Evolutionary conservation across 2,113 vertebrate species (phyloP).

Genomic region (Grammomys dolichurus): DNA sequence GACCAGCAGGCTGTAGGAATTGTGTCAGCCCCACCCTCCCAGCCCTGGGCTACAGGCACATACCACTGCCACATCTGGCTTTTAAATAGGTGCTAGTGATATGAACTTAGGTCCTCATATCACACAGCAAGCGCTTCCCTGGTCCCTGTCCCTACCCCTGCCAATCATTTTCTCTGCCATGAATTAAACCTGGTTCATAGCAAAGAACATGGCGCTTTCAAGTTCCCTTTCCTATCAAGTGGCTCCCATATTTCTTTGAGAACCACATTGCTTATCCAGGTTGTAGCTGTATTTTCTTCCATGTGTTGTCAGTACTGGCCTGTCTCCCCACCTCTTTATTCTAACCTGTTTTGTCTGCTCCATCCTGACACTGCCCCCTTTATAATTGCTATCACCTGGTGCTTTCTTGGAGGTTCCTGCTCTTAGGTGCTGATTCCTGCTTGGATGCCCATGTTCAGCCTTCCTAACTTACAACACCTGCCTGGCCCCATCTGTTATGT

Average conservation of each 20-base stretch:
- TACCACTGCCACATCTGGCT: neutral
- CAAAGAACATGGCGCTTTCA: neutral
- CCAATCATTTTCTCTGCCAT: neutral
- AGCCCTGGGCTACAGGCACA: neutral
- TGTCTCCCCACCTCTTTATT: neutral
- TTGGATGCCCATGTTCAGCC: neutral
- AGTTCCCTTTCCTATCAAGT: neutral
- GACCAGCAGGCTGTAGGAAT: neutral
- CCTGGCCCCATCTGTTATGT: neutral
- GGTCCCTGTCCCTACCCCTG: neutral
- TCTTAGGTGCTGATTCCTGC: conserved; percentile 17
- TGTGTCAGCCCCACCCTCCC: neutral
- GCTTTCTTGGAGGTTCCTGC: neutral
- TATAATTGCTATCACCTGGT: neutral
- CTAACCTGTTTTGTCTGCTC: neutral
- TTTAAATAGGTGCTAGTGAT: neutral
- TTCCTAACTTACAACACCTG: neutral
- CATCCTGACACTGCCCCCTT: neutral
- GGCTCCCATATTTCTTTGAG: neutral
- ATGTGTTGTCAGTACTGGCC: neutral
- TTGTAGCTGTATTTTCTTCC: neutral
- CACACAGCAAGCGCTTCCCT: neutral
- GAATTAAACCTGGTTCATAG: conserved; percentile 8
- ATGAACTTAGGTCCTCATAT: neutral
- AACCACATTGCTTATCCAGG: neutral